A percentile compares a stretch with the other conserved stretches of the same genome.
Evolutionary conservation across 2,797 vertebrate species (phyloP).

Genomic region (Natrix natrix): DNA sequence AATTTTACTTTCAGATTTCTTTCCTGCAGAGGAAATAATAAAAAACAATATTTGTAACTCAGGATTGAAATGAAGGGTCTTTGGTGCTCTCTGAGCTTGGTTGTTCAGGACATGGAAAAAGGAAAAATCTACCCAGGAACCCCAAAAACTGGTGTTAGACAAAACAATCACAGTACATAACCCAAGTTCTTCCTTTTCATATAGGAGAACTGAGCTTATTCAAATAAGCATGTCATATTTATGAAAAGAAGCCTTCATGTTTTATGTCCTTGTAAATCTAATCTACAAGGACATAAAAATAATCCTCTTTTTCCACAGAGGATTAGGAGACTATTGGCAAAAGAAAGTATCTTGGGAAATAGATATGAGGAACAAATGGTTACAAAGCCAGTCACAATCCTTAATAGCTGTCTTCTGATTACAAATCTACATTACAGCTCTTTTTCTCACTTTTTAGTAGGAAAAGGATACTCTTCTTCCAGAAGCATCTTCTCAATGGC

Average conservation of each 20-base stretch:
- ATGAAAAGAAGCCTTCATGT: neutral
- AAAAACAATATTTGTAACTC: neutral
- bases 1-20: neutral
- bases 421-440: neutral
- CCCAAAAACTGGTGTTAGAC: neutral
- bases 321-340: neutral
- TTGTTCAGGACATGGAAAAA: neutral
- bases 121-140: neutral
- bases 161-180: neutral
- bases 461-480: constrained; percentile 96
- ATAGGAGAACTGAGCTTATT: neutral
- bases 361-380: neutral
- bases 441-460: neutral
- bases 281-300: neutral
- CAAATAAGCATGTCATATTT: neutral
- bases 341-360: neutral
- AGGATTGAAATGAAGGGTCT: neutral
- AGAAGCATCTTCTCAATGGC: constrained; percentile 94
- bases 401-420: neutral
- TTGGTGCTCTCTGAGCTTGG: neutral
- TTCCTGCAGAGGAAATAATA: neutral
- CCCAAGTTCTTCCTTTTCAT: neutral
- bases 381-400: neutral
- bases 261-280: neutral
- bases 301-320: neutral